Evolutionary conservation across 2,888 invertebrate species (phyloP).

Genomic region (Eremobia ochroleuca): DNA sequence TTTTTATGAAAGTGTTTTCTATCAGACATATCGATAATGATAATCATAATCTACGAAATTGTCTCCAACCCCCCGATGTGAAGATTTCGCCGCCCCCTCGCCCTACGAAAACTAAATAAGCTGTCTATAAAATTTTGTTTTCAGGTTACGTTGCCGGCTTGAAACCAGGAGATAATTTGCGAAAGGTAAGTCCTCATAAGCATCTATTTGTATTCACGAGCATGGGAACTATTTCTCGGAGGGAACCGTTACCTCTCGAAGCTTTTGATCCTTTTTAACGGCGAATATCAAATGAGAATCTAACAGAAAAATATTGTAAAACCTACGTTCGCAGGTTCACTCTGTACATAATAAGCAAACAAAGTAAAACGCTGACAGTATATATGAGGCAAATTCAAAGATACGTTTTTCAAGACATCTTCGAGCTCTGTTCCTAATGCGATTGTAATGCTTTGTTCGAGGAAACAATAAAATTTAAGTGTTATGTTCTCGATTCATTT

Average conservation of each 20-base stretch:
- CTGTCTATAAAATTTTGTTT: slow-evolving; percentile 82
- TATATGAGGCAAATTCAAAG: slow-evolving; percentile 64
- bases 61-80: slow-evolving; percentile 67
- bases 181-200: slow-evolving; percentile 85
- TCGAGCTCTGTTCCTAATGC: slow-evolving; percentile 64
- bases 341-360: slow-evolving; percentile 60
- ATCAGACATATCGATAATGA: slow-evolving; percentile 64
- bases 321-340: slow-evolving; percentile 35
- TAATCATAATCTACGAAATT: slow-evolving; percentile 69
- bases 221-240: slow-evolving; percentile 68
- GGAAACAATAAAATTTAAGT: slow-evolving; percentile 72
- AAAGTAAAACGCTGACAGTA: slow-evolving; percentile 68
- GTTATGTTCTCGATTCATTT: slow-evolving; percentile 71
- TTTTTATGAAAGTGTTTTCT: slow-evolving; percentile 49
- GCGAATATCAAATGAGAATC: slow-evolving; percentile 64
- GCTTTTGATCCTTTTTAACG: slow-evolving; percentile 70
- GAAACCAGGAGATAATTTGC: slow-evolving; percentile 86
- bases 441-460: slow-evolving; percentile 71
- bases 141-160: slow-evolving; percentile 86
- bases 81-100: slow-evolving; percentile 67
- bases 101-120: slow-evolving; percentile 75
- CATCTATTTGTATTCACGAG: slow-evolving; percentile 85
- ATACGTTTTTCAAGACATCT: slow-evolving; percentile 64
- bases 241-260: slow-evolving; percentile 61
- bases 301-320: slow-evolving; percentile 59